Percentiles rank a stretch among this genome's conserved stretches.
Evolutionary conservation across 2,113 vertebrate species (phyloP).

Genomic region (Crypturellus undulatus): DNA sequence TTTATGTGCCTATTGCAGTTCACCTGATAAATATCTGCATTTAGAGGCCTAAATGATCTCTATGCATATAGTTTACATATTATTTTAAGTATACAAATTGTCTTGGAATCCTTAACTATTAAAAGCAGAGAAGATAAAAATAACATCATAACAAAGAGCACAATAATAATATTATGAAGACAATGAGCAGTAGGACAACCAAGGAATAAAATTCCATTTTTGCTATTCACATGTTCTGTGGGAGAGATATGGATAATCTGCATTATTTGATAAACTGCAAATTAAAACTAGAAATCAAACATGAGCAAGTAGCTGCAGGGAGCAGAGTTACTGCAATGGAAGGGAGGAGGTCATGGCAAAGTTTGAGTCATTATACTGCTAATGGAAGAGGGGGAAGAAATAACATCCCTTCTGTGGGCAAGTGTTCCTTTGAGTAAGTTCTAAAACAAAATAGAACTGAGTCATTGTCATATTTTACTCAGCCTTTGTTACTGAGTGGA

Average conservation of each 20-base stretch:
- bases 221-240: background rate
- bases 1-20: background rate
- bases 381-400: slow-evolving; percentile 36
- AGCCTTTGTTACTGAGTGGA: background rate
- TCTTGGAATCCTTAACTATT: background rate
- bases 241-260: background rate
- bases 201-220: background rate
- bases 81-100: background rate
- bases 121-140: background rate
- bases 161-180: background rate
- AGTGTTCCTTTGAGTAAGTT: slow-evolving; percentile 59
- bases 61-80: background rate
- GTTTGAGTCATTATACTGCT: background rate
- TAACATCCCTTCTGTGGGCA: background rate
- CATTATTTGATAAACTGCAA: background rate
- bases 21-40: background rate
- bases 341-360: slow-evolving; percentile 37
- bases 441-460: slow-evolving; percentile 15
- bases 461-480: background rate
- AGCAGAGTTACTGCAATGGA: slow-evolving; percentile 10
- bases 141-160: background rate
- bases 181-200: background rate
- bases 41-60: background rate
- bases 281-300: slow-evolving; percentile 1
- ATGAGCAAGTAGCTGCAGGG: slow-evolving; percentile 20